Conservation (phyloP, 1,140 invertebrate genomes). For the Papilio helenus region DNA sequence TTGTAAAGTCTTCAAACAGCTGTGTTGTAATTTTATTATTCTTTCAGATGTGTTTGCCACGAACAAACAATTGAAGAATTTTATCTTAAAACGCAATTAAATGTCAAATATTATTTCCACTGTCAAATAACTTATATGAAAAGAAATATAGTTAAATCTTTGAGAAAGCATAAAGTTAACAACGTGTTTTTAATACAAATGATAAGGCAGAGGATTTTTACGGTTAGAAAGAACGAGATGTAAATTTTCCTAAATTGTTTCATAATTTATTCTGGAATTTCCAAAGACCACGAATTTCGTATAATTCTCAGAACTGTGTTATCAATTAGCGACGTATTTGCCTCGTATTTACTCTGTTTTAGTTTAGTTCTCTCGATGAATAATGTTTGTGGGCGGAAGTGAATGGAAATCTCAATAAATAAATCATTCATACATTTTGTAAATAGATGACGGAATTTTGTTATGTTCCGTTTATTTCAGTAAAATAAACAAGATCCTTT, state of each 20-base stretch:
- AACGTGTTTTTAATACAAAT: no score
- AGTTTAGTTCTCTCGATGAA: background rate
- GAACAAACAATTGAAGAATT: background rate
- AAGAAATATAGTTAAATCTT: background rate
- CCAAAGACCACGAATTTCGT: background rate
- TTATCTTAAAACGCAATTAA: background rate
- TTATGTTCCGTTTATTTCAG: background rate
- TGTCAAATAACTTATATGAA: background rate
- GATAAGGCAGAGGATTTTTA: no score
- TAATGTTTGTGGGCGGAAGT: background rate
- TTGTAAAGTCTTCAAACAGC: slow-evolving; percentile 6
- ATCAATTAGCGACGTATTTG: background rate
- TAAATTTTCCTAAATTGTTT: background rate
- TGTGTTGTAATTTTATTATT: background rate
- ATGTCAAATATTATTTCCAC: background rate
- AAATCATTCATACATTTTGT: slow-evolving; percentile 1
- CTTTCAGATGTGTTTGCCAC: slow-evolving; percentile 10
- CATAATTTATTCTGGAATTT: background rate
- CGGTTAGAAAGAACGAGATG: no score
- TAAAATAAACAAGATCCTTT: background rate
- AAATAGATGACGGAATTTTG: slow-evolving; percentile 1
- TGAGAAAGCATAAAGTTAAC: no score
- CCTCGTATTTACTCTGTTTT: background rate
- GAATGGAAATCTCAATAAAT: background rate
- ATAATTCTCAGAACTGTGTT: background rate